Percentiles rank a stretch among this genome's conserved stretches.
Evolutionary conservation across 2,797 vertebrate genomes (phyloP).

Genomic region (Amblyraja radiata): DNA sequence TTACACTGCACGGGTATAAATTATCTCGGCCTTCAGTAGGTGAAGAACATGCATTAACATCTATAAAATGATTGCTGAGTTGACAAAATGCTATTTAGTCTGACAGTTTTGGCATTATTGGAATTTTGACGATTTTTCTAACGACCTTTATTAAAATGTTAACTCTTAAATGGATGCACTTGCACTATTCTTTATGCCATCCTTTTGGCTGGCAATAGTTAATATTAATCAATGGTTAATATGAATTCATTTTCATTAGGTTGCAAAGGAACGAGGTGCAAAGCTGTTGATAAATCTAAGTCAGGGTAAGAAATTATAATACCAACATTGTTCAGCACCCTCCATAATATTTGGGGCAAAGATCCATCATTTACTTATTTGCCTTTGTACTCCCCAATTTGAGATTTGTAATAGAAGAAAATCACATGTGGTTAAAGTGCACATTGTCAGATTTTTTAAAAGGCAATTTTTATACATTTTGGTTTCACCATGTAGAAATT

Average conservation of each 20-base stretch:
- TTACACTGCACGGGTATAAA: background rate
- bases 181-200: background rate
- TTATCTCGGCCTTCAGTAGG: background rate
- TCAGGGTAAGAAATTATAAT: background rate
- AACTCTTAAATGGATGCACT: background rate
- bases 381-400: no score
- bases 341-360: no score
- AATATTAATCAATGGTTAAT: background rate
- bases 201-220: background rate
- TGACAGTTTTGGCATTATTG: background rate
- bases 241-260: background rate
- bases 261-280: background rate
- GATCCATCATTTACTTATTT: no score
- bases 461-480: no score
- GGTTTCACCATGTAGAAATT: no score
- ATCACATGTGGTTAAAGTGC: no score
- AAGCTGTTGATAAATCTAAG: background rate
- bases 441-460: no score
- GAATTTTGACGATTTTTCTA: background rate
- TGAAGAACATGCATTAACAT: background rate
- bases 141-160: background rate
- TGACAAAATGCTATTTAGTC: conserved; percentile 6
- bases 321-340: background rate
- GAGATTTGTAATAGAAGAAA: no score
- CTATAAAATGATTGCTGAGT: background rate